Evolutionary conservation across 2,888 invertebrate species (phyloP).

Genomic region (Drosophila buzzatii): DNA sequence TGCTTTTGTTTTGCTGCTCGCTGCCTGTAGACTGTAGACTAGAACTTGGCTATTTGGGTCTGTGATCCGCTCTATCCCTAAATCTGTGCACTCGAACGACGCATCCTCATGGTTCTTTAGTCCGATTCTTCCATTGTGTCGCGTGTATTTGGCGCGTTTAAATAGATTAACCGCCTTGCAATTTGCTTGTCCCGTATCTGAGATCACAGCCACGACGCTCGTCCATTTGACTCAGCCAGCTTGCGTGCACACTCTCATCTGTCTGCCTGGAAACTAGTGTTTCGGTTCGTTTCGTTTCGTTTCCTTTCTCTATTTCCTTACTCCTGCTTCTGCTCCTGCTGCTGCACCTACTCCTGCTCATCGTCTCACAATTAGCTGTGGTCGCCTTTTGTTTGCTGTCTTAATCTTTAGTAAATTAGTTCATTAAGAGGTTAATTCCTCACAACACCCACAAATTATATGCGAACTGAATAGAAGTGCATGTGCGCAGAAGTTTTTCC

Average conservation of each 20-base stretch:
- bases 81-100: conserved; percentile 77
- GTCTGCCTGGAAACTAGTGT: conserved; percentile 5
- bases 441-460: conserved; percentile 84
- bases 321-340: conserved; percentile 27
- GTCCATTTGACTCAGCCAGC: conserved; percentile 23
- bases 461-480: conserved; percentile 8
- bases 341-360: conserved; percentile 14
- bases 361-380: conserved; percentile 63
- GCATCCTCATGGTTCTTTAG: conserved; percentile 11
- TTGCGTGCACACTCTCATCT: conserved; percentile 45
- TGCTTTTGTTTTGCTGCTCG: conserved; percentile 56
- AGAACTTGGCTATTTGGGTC: conserved; percentile 43
- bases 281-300: background rate
- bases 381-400: conserved; percentile 69
- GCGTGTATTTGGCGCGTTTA: conserved; percentile 84
- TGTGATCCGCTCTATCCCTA: conserved; percentile 77
- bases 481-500: conserved; percentile 16
- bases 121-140: conserved; percentile 64
- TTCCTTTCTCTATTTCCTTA: conserved; percentile 2
- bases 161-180: conserved; percentile 86
- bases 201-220: conserved; percentile 37
- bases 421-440: conserved; percentile 85
- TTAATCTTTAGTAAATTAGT: conserved; percentile 85
- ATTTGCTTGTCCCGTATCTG: conserved; percentile 80
- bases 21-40: conserved; percentile 13